Evolutionary conservation across 2,113 vertebrate genomes (phyloP), one percentile per base, ranked within the genome.

Genomic region (Microcebus ravelobensis): DNA sequence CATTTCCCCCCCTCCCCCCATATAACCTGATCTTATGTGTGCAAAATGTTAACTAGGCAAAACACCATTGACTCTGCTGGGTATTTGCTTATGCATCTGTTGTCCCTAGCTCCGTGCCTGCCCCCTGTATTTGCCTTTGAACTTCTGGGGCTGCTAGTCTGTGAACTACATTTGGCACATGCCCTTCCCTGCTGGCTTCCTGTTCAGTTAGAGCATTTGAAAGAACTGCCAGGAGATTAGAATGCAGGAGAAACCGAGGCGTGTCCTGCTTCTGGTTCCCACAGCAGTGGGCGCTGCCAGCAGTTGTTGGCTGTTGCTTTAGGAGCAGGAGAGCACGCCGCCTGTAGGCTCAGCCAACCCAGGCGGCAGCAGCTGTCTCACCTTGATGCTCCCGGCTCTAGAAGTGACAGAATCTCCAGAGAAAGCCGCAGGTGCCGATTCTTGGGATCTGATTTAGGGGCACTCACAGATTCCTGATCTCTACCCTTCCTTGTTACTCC

Each of bases 81-180:
- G 14, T 45, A 55, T 67, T 52, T 27, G 29, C 15, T 17, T 29
- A 9, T 21, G 50, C 29, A 17, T 21, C 12, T 13, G 2, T 27
- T 67, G 6, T 42, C 15, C 86, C 45, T 31, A 23, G 6, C n/a
- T 61, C 59, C 29, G 18, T 39, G 23, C 5, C 10, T 23, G 8
- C 8, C 39, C 29, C 10, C 14, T 0, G 0, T 1, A 5, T 8
- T 52, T 34, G 52, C 13, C 6, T 1, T 6, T 20, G 18, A 39
- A 3, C 2, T 45, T 39, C 36, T 4, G 1, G 27, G 9, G 2
- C 15, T 96, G 61, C 6, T 42, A 8, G 9, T 15, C 34, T 88
- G 36, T 9, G 65, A 79, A 45, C 3, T 27, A 3, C 17, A 14
- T 50, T 71, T 59, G 23, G 6, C 25, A 34, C 1, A 10, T 2